Conservation (phyloP, 2,797 vertebrate genomes). For the Anabacerthia variegaticeps region DNA sequence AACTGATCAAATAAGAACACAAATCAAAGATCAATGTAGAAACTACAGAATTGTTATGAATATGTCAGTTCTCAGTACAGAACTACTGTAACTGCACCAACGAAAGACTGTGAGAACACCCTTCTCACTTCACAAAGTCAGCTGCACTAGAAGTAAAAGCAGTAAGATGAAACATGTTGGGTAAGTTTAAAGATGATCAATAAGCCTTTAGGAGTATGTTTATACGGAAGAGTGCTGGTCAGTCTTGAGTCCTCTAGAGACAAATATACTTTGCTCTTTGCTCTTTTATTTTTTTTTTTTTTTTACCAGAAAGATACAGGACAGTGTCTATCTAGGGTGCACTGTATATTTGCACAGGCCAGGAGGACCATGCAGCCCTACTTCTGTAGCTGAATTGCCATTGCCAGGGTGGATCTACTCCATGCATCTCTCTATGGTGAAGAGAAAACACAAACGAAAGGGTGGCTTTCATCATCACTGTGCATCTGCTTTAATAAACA, state of each 20-base stretch:
- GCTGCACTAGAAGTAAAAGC: background rate
- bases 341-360: background rate
- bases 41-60: background rate
- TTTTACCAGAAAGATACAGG: background rate
- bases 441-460: background rate
- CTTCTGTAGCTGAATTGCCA: background rate
- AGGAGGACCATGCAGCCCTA: background rate
- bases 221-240: background rate
- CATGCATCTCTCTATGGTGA: fast-evolving
- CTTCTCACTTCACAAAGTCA: background rate
- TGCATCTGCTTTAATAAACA: background rate
- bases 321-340: background rate
- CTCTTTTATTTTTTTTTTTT: no score
- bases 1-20: background rate
- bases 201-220: background rate
- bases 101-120: background rate
- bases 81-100: background rate
- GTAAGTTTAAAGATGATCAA: background rate
- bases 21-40: background rate
- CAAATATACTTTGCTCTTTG: background rate
- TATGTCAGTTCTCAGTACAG: background rate
- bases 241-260: background rate
- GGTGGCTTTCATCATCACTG: background rate
- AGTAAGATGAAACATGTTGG: background rate
- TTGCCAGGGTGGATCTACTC: background rate